Base-by-base conservation (phyloP, 2,888 invertebrate genomes). In the Silvanus unidentatus region DNA sequence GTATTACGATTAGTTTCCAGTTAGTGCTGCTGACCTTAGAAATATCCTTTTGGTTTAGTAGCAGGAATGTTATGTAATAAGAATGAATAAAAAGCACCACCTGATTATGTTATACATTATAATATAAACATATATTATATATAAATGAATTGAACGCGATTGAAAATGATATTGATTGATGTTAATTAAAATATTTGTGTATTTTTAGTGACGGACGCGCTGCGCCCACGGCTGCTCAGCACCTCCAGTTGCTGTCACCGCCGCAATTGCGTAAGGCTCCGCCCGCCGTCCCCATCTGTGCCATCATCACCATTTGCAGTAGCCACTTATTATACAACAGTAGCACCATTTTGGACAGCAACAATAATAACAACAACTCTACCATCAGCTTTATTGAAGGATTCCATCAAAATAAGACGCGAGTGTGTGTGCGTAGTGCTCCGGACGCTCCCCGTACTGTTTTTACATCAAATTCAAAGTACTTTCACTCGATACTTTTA, bases 171-270 rank as follows among this genome's bases (percentile, higher is more conserved):
- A 22, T 22, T 22, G 22, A 22, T 22, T 22, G 22, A 22, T 22
- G 8, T 22, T 22, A 22, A 22, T 22, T 22, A 22, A 22, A 22
- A 22, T 22, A 22, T 22, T 22, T 22, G 22, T 22, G 8, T 22
- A 22, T 22, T 22, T 22, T 22, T 22, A 78, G 77, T 77, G 75
- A 77, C 76, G 77, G 77, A 77, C 73, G 77, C 75, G 74, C 75
- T 76, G 76, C 75, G 74, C 73, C 71, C 70, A 71, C 72, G 69
- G 70, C 70, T 68, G 66, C 68, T 59, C 65, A 66, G 66, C 59
- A 60, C 59, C 57, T 54, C 47, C 39, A 48, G 53, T 51, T 61
- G 63, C 68, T 63, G 55, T 40, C 37, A 41, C 40, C 50, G 55
- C 57, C 47, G 54, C 52, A 51, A 52, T 50, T 50, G 52, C 49